Evolutionary conservation across 2,888 invertebrate genomes (phyloP).

Genomic region (Heliconius ethilla): DNA sequence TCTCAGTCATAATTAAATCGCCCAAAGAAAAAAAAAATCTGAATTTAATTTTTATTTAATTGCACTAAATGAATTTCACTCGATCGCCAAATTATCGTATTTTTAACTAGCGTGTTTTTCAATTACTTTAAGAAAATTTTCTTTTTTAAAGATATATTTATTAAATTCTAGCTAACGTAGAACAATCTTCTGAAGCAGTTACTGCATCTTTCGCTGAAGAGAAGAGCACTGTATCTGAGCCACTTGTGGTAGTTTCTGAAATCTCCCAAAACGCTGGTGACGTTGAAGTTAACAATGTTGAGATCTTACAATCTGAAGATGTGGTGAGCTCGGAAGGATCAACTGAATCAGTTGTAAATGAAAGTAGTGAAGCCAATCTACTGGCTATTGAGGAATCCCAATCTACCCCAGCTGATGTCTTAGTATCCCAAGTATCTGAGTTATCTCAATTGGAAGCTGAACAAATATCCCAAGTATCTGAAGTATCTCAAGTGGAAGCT

Average conservation of each 20-base stretch:
- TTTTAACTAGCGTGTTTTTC: no score
- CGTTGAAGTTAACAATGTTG: constrained; percentile 28
- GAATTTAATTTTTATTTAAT: no score
- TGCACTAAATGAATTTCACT: not conserved
- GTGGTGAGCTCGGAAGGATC: constrained; percentile 37
- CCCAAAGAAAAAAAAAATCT: not conserved
- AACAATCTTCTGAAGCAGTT: constrained; percentile 35
- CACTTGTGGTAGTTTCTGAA: constrained; percentile 44
- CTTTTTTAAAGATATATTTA: not conserved
- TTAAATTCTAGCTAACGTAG: constrained; percentile 32
- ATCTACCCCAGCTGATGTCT: constrained; percentile 12
- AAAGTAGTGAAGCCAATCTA: constrained; percentile 33
- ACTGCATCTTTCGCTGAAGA: constrained; percentile 38
- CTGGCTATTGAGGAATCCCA: constrained; percentile 5
- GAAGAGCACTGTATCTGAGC: constrained; percentile 35
- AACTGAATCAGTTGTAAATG: constrained; percentile 33
- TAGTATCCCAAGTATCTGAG: constrained; percentile 3
- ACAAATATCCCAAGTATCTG: constrained; percentile 19
- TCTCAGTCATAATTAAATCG: constrained; percentile 10
- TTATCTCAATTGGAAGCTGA: constrained; percentile 1
- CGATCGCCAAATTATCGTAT: not conserved
- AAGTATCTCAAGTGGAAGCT: constrained; percentile 7
- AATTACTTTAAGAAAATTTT: no score
- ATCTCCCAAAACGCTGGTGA: constrained; percentile 26
- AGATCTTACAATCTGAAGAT: constrained; percentile 44